These are phyloP conservation scores for Ernsta delagoae DNA, from an alignment of 2,888 invertebrate species.

Conservation along the genomic window DNA sequence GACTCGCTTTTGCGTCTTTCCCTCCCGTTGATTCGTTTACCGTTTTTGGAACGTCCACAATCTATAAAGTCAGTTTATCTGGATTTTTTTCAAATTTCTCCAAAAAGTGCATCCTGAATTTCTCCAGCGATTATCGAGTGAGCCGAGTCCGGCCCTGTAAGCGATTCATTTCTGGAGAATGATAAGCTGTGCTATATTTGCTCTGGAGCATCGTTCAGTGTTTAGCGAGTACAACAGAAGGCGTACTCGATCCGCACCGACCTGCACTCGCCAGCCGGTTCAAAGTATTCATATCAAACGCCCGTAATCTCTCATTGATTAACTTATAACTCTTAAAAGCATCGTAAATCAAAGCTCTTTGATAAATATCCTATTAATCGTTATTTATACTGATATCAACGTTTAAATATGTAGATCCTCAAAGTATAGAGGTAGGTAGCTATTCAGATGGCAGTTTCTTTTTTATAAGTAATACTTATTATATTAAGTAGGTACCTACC, in stretches of 20 bases:
- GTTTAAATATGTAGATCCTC: too few species aligned
- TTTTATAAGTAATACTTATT: too few species aligned
- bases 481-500: too few species aligned
- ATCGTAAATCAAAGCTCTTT: constrained; percentile 13
- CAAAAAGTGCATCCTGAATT: constrained; percentile 49
- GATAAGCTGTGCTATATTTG: constrained; percentile 75
- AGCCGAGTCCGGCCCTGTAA: constrained; percentile 65
- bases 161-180: constrained; percentile 70
- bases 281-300: neutral
- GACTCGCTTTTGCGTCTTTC: constrained; percentile 37
- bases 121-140: constrained; percentile 55
- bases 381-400: too few species aligned
- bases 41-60: constrained; percentile 17
- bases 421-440: too few species aligned
- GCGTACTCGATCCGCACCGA: constrained; percentile 18
- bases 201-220: constrained; percentile 48
- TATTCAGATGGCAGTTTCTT: too few species aligned
- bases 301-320: constrained; percentile 8
- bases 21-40: constrained; percentile 37
- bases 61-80: neutral
- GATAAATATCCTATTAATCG: neutral
- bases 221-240: constrained; percentile 43
- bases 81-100: neutral
- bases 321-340: constrained; percentile 25
- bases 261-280: neutral